Percentiles rank a stretch among this genome's conserved stretches.
Conservation (phyloP, 53 echinoderm and acorn worm species). For the Henricia sp. region DNA sequence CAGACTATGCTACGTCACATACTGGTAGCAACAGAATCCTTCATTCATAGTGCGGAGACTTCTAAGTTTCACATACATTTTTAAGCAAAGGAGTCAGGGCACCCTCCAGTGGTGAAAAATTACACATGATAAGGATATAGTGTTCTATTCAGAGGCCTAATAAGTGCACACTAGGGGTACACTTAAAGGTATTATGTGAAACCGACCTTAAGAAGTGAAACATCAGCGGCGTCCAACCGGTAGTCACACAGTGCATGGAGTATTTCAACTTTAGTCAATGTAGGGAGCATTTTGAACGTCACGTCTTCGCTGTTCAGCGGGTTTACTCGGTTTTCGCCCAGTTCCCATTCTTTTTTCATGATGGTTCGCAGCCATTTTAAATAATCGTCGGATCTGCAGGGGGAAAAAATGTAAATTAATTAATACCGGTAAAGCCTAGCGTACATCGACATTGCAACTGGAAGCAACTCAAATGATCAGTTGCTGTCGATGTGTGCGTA, state of each 20-base stretch:
- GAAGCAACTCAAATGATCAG: too few relatives aligned
- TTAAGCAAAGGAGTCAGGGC: too few relatives aligned
- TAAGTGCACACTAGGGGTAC: too few relatives aligned
- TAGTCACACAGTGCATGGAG: constrained; percentile 94
- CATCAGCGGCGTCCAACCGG: constrained; percentile 91
- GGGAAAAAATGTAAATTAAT: not conserved
- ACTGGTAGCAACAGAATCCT: too few relatives aligned
- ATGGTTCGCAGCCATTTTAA: constrained; percentile 76
- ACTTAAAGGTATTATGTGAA: too few relatives aligned
- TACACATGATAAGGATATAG: too few relatives aligned
- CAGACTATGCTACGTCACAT: too few relatives aligned
- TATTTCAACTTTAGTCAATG: constrained; percentile 95
- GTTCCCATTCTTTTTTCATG: constrained; percentile 87
- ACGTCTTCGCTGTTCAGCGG: constrained; percentile 86
- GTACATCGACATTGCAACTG: too few relatives aligned
- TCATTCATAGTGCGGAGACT: too few relatives aligned
- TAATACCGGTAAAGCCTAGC: not conserved
- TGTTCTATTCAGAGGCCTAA: too few relatives aligned
- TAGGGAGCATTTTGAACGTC: constrained; percentile 82
- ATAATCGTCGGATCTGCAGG: constrained; percentile 59
- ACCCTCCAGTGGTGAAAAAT: not conserved
- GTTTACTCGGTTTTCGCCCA: constrained; percentile 86
- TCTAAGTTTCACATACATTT: too few relatives aligned
- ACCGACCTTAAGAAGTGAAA: constrained; percentile 93
- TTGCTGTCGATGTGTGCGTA: too few relatives aligned